Evolutionary conservation across 2,113 vertebrate species (phyloP), one percentile per base, ranked within the genome.

Genomic region (Upupa epops): DNA sequence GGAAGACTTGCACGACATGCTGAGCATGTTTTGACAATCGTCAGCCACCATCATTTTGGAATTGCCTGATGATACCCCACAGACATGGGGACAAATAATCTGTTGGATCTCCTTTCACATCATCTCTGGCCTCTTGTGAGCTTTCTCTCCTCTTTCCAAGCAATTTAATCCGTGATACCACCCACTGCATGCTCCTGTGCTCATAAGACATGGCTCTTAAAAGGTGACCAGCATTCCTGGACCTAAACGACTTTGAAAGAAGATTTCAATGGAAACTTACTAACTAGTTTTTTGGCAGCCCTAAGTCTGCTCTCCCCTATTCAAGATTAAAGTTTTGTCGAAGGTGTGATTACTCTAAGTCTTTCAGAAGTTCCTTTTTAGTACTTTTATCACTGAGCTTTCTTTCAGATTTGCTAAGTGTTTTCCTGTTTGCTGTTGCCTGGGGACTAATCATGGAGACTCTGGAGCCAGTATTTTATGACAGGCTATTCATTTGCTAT

Each of bases 11-110:
- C 1, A 2, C 28, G n/a, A 20, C 25, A 20, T 1, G 5, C 14
- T 49, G 40, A 11, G 17, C 18, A 49, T 10, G 26, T 34, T 40
- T 63, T 14, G 65, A 34, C 15, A 6, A 26, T 15, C 12, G 3
- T 28, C 46, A 59, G 31, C 42, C 52, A 73, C 7, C n/a, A 32
- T 29, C 1, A 4, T 8, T 13, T 31, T 19, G 2, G 11, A 42
- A 60, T 21, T 72, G 20, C 26, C 31, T 3, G 2, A 17, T n/a
- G 4, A 18, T 1, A 3, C 28, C 14, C n/a, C 2, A 2, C 36
- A 76, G 26, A 9, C 2, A 8, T n/a, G 3, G 1, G 14, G 36
- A 1, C 7, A 75, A 85, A 29, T 0, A 2, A 78, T 48, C 28
- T 54, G 15, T 18, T 48, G 19, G 14, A n/a, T 51, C n/a, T 36